Evolutionary conservation across 2,888 invertebrate species (phyloP).

Genomic region (Acholoe squamosa): DNA sequence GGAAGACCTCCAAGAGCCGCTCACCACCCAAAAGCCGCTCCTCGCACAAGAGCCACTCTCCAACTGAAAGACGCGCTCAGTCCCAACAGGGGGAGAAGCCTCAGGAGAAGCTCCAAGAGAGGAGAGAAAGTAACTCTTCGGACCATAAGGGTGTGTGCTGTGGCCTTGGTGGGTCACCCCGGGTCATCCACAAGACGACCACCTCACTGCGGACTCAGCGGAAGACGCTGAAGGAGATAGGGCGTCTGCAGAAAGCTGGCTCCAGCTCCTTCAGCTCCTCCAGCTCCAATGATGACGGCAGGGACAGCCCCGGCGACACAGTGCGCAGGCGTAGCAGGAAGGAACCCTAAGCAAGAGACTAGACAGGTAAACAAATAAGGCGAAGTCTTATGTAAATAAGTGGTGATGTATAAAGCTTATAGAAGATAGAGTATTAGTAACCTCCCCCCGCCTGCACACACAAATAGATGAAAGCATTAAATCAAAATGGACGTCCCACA

Average conservation of each 20-base stretch:
- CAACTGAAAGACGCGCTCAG: background rate
- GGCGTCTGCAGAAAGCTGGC: background rate
- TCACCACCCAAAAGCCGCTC: conserved; percentile 7
- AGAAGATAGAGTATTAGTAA: too few species aligned
- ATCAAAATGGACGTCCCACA: too few species aligned
- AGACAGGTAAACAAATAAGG: background rate
- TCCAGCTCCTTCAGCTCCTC: conserved; percentile 13
- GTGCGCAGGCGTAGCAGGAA: background rate
- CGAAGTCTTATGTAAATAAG: background rate
- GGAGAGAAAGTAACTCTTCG: background rate
- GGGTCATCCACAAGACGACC: background rate
- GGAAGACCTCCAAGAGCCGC: conserved; percentile 50
- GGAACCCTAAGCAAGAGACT: background rate
- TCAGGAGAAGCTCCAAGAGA: background rate
- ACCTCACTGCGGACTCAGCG: background rate
- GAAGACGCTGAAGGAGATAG: background rate
- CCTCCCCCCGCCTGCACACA: too few species aligned
- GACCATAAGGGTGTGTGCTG: conserved; percentile 25
- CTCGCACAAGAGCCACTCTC: conserved; percentile 26
- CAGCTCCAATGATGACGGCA: conserved; percentile 48
- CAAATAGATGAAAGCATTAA: too few species aligned
- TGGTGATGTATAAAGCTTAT: too few species aligned
- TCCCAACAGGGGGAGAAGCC: background rate
- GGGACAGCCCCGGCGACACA: conserved; percentile 30
- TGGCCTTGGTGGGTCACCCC: conserved; percentile 33